Conservation (phyloP, 2,888 invertebrate genomes). For the Hydraecia micacea region DNA sequence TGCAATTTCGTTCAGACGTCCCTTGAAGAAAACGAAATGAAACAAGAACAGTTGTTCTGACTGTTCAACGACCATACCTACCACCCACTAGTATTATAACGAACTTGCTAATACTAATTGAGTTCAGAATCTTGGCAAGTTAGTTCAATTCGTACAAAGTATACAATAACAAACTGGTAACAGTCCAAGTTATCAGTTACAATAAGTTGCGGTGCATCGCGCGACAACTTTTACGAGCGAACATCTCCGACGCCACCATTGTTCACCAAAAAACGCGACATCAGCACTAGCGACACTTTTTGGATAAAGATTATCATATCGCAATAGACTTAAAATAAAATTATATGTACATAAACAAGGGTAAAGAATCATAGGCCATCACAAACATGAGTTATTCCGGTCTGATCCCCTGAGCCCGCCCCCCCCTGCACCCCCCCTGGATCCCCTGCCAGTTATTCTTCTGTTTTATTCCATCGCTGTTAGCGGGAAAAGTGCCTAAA, state of each 20-base stretch:
- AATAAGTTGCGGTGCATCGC: constrained; percentile 42
- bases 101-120: constrained; percentile 6
- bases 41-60: not conserved
- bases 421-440: too few species aligned
- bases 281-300: not conserved
- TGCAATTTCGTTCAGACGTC: not conserved
- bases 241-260: constrained; percentile 7
- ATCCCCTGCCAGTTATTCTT: too few species aligned
- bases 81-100: not conserved
- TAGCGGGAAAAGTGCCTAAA: too few species aligned
- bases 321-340: not conserved
- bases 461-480: too few species aligned
- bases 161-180: constrained; percentile 28
- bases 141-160: constrained; percentile 26
- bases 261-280: constrained; percentile 5
- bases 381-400: too few species aligned
- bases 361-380: too few species aligned
- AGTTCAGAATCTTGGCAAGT: constrained; percentile 7
- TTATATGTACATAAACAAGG: too few species aligned
- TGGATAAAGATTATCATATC: not conserved
- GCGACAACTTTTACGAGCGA: constrained; percentile 54
- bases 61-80: not conserved
- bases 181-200: constrained; percentile 20
- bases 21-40: not conserved
- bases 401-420: too few species aligned